phyloP scores from a whole-genome alignment of 2,113 vertebrate genomes.

The Pelmatolapia mariae region DNA sequence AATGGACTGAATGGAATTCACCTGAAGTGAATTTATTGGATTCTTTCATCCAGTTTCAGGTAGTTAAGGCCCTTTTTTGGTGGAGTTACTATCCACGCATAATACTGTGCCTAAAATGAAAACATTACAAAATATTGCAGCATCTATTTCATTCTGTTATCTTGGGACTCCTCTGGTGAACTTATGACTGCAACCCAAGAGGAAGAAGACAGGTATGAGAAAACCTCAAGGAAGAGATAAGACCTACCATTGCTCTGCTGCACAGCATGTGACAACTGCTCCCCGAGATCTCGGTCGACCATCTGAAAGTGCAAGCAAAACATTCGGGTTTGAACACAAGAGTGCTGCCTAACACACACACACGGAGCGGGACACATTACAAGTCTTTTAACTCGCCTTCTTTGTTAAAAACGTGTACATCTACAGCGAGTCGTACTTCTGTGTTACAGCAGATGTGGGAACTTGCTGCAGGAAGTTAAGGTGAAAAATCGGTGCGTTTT shows the following conservation, averaged over 20 bases:
- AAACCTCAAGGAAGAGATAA: neutral
- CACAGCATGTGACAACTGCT: neutral
- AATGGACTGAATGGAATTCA: neutral
- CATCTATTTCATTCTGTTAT: neutral
- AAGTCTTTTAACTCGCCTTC: neutral
- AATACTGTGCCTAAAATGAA: neutral
- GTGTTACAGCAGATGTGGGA: neutral
- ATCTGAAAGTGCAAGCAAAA: conserved; percentile 49
- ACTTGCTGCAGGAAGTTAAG: neutral
- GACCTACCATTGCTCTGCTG: conserved; percentile 40
- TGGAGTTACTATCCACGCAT: neutral
- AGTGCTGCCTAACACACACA: neutral
- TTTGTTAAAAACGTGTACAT: too few relatives aligned
- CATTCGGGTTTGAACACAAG: neutral
- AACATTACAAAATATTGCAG: neutral
- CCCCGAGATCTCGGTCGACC: conserved; percentile 24
- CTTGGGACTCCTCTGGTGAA: neutral
- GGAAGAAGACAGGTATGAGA: neutral
- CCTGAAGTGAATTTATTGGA: neutral
- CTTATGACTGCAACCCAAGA: neutral
- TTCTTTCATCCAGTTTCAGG: neutral
- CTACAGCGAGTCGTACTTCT: neutral
- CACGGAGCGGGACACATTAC: neutral
- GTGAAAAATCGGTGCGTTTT: neutral
- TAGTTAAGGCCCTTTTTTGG: neutral